phyloP scores from a whole-genome alignment of 1,140 invertebrate genomes.

The Calosoma granatense region DNA sequence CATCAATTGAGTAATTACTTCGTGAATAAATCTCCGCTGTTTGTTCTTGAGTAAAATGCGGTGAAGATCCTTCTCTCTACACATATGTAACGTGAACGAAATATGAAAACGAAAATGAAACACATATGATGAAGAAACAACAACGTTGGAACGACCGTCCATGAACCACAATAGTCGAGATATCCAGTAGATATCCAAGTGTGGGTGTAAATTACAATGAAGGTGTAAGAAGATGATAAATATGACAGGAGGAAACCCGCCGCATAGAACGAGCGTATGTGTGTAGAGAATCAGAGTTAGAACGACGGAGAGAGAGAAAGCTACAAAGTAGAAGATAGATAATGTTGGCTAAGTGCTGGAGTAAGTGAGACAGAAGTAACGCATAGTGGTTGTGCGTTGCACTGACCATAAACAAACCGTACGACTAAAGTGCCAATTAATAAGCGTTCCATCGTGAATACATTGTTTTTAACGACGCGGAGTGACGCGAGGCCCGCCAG shows the following conservation, averaged over 20 bases:
- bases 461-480: neutral
- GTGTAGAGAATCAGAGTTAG: neutral
- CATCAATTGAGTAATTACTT: too few species aligned
- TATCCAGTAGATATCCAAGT: neutral
- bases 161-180: neutral
- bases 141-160: conserved; percentile 4
- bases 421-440: conserved; percentile 5
- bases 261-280: neutral
- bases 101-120: conserved; percentile 8
- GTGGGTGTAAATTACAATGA: conserved; percentile 8
- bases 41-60: too few species aligned
- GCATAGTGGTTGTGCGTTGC: neutral
- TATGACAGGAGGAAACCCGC: conserved; percentile 1
- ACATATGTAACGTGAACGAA: neutral
- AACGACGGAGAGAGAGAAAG: neutral
- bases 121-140: neutral
- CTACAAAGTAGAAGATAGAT: too few species aligned
- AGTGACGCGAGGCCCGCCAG: neutral
- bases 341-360: too few species aligned
- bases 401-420: neutral
- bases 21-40: too few species aligned
- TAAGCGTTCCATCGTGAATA: neutral
- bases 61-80: too few species aligned
- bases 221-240: conserved; percentile 5
- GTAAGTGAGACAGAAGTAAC: neutral